A percentile compares a stretch with the other conserved stretches of the same genome.
Conservation (phyloP, 2,888 invertebrate genomes). For the Aspidiotus rigidus region DNA sequence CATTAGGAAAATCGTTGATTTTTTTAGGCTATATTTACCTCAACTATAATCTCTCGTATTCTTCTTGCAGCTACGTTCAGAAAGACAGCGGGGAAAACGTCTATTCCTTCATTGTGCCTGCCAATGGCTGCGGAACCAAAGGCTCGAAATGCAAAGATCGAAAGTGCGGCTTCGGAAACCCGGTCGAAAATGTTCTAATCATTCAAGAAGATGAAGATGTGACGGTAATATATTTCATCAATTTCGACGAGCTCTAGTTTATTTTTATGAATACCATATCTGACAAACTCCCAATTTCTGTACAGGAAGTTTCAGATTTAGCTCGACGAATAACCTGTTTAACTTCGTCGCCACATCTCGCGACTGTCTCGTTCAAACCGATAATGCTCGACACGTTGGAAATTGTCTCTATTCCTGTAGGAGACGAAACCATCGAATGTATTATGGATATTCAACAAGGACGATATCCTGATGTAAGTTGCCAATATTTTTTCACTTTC, state of each 20-base stretch:
- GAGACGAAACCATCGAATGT: slow-evolving; percentile 55
- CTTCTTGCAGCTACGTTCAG: slow-evolving; percentile 50
- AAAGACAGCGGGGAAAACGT: slow-evolving; percentile 50
- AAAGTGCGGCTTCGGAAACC: slow-evolving; percentile 51
- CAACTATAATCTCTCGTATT: neutral
- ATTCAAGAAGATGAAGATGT: slow-evolving; percentile 59
- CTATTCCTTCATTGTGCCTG: slow-evolving; percentile 56
- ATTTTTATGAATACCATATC: neutral
- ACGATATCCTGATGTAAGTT: slow-evolving; percentile 56
- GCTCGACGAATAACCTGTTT: slow-evolving; percentile 54
- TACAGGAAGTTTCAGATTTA: slow-evolving; percentile 53
- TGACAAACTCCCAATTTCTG: neutral
- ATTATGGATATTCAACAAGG: slow-evolving; percentile 71
- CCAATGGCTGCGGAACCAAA: slow-evolving; percentile 55
- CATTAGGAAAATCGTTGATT: too few species aligned
- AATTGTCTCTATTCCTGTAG: slow-evolving; percentile 53
- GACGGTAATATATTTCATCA: slow-evolving; percentile 43
- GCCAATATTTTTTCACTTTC: neutral
- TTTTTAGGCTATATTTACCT: neutral
- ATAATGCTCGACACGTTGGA: slow-evolving; percentile 62
- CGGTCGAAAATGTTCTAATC: slow-evolving; percentile 57
- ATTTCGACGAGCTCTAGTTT: neutral
- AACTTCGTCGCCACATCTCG: slow-evolving; percentile 37
- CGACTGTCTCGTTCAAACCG: slow-evolving; percentile 48
- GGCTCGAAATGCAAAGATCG: slow-evolving; percentile 37